Base-by-base conservation (phyloP, 2,888 invertebrate genomes). In the Oligia fasciuncula region DNA sequence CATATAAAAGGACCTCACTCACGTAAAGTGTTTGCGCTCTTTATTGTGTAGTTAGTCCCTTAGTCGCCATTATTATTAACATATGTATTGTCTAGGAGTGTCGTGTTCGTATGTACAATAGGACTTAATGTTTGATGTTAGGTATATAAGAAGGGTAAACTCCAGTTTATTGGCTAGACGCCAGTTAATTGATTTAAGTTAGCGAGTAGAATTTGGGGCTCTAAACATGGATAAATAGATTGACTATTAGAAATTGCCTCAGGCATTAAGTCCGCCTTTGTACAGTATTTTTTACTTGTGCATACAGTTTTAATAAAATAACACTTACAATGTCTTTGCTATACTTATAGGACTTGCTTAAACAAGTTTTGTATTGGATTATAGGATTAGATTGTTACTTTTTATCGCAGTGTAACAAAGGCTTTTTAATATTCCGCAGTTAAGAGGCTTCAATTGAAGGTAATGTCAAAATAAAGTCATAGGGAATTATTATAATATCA, bases 381-480 rank as follows among this genome's bases (percentile, higher is more conserved):
- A 88, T 43, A 60, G 62, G 83, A 86, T 87, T 83, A 87, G 29
- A 85, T 68, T 65, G 76, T 66, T 81, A 79, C 76, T 73, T 76
- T 82, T 66, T 77, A 81, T 73, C 65, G 76, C n/a, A 67, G 70
- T 65, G 62, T 65, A 49, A 63, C 49, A 73, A 35, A 77, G 23
- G 19, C 73, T 80, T 71, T 57, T 83, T 76, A 79, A 82, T 86
- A 87, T 80, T 72, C 69, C 9, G 51, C 60, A 65, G 3, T 76
- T 77, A 40, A 85, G 77, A 80, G 88, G 86, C 81, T 88, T 88
- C 88, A 73, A 77, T 73, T 72, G 72, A 81, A 85, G 83, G 82
- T 80, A 73, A 43, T 67, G 70, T 87, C 78, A 81, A 84, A 85
- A 74, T 81, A 76, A 73, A 69, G 49, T 46, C 43, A 65, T 40